phyloP scores from a whole-genome alignment of 2,113 vertebrate genomes.

The Syngnathus scovelli region DNA sequence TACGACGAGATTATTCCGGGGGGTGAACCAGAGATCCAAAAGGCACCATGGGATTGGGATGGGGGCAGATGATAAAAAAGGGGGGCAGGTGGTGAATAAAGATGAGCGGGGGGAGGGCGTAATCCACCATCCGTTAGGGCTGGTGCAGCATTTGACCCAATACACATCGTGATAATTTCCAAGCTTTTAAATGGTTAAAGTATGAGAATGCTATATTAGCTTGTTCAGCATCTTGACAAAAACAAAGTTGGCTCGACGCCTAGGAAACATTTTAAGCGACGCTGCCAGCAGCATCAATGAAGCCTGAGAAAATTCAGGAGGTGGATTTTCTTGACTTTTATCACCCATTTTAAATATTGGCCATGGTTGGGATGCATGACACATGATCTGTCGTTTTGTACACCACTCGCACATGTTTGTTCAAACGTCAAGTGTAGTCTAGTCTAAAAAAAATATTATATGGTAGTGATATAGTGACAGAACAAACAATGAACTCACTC shows the following conservation, averaged over 20 bases:
- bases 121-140: slow-evolving; percentile 46
- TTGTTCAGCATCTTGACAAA: not conserved
- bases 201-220: slow-evolving; percentile 19
- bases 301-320: slow-evolving; percentile 26
- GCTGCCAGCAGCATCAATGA: slow-evolving; percentile 57
- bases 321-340: slow-evolving; percentile 21
- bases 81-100: slow-evolving; percentile 62
- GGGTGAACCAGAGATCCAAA: slow-evolving; percentile 26
- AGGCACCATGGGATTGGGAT: slow-evolving; percentile 39
- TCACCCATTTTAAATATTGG: not conserved
- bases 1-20: slow-evolving; percentile 29
- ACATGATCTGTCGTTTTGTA: not conserved
- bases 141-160: slow-evolving; percentile 24
- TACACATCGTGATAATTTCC: slow-evolving; percentile 42
- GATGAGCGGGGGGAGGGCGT: slow-evolving; percentile 51
- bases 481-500: not conserved
- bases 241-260: slow-evolving; percentile 15
- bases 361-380: not conserved
- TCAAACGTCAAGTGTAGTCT: not conserved
- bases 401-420: too few species aligned
- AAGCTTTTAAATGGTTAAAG: slow-evolving; percentile 37
- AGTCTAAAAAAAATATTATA: not conserved
- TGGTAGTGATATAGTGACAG: not conserved
- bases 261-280: slow-evolving; percentile 35
- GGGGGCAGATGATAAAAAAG: slow-evolving; percentile 51